Base-by-base conservation (phyloP, 2,797 vertebrate species). In the Acanthurus leucopareius region DNA sequence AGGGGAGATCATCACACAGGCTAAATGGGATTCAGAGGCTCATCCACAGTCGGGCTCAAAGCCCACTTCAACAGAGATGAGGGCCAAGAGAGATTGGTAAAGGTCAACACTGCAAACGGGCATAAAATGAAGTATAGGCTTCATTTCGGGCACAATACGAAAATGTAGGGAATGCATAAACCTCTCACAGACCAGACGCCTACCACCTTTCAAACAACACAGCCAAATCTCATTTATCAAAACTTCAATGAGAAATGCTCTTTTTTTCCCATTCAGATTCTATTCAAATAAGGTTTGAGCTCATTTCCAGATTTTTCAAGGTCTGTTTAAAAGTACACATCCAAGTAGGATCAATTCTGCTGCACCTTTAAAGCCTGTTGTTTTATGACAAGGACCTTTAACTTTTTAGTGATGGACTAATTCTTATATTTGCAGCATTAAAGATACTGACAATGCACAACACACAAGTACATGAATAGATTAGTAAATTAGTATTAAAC, bases 1-100 rank as follows among this genome's bases (percentile, higher is more conserved):
- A 84, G 64, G 48, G 66, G 73, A 91, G 90, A 86, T 91, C 84
- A 91, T 91, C 80, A 80, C 88, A 87, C 71, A 56, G 80, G 89
- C 90, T 91, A 91, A 94, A 94, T 94, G 92, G 94, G 92, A 94
- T 94, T 94, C 92, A 94, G 86, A 89, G 86, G 81, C 91, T 93
- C 91, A 91, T 94, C 93, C 91, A 86, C 82, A 90, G 91, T 88
- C 80, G 75, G 89, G 89, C 90, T 92, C 89, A 87, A 86, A 91
- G 86, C 91, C 90, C 91, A 91, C 92, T 93, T 91, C 86, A 91
- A 83, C 92, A 91, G 91, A 90, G 91, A 92, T 90, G 92, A 92
- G 89, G 86, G 89, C 87, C 91, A 91, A 89, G 87, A 92, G 90
- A 91, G 89, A 87, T 85, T 88, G 90, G 88, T 91, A 95, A 95